These are phyloP conservation scores for Tragelaphus scriptus DNA, from an alignment of 2,113 vertebrate species.

Conservation along the genomic window DNA sequence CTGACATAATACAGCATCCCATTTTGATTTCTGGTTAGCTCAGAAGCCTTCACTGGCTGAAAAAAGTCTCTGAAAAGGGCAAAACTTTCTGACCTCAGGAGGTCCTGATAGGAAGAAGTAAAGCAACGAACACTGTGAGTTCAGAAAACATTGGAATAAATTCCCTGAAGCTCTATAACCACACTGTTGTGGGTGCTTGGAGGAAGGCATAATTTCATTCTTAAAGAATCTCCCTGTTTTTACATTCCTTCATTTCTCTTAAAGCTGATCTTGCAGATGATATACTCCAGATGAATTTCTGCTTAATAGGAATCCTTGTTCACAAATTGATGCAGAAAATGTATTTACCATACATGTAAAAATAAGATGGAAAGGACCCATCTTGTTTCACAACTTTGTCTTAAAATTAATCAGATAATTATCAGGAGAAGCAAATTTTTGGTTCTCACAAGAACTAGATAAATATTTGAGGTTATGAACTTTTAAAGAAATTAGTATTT, in stretches of 20 bases:
- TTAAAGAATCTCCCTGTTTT: conserved; percentile 21
- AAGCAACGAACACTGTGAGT: conserved; percentile 18
- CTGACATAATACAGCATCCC: conserved; percentile 82
- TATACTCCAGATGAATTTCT: conserved; percentile 64
- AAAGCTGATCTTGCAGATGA: conserved; percentile 41
- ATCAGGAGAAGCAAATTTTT: not conserved
- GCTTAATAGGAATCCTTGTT: conserved; percentile 40
- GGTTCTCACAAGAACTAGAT: not conserved
- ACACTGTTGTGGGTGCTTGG: not conserved
- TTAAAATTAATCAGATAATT: not conserved
- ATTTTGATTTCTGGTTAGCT: conserved; percentile 79
- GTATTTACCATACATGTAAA: not conserved
- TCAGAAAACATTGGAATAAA: conserved; percentile 34
- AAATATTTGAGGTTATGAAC: not conserved
- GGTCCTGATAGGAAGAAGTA: conserved; percentile 37
- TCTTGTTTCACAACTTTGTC: not conserved
- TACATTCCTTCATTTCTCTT: conserved; percentile 39
- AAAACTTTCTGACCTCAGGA: conserved; percentile 60
- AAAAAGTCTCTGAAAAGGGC: conserved; percentile 62
- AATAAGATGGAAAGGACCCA: not conserved
- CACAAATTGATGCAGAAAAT: conserved; percentile 52
- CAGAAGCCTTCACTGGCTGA: conserved; percentile 67
- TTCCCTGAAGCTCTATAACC: conserved; percentile 38
- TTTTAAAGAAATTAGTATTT: conserved; percentile 1
- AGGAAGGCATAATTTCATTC: not conserved